Base-by-base conservation (phyloP, 2,113 vertebrate species). In the Lipophrys pholis region DNA sequence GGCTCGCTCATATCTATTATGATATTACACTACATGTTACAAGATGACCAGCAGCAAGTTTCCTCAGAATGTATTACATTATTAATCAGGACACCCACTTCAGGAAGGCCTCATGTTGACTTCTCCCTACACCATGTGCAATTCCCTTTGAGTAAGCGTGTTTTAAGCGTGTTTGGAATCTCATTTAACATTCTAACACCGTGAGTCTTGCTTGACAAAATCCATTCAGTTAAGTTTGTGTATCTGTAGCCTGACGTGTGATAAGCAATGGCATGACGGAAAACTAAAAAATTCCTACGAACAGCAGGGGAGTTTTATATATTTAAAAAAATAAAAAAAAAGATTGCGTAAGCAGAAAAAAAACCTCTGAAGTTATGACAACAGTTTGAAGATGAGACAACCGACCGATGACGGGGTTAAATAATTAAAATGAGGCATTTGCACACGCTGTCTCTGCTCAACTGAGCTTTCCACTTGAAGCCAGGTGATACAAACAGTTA, bases 371-470 rank as follows among this genome's bases (percentile, higher is more conserved):
- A 39, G n/a, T 77, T 45, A 55, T 2, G 1, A 6, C 11, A 75
- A 10, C 62, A 57, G 21, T 15, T 53, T 53, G 41, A 68, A 52
- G 53, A n/a, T 38, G 61, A n/a, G 15, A 55, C 41, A 66, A 46
- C 58, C 49, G 59, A 80, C 53, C 39, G 48, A 41, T 71, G 54
- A 70, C 14, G 30, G 51, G 55, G 72, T 54, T 55, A 50, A 78
- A 65, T 61, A 50, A 78, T 81, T 83, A 49, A 82, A 74, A 55
- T 36, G 11, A 67, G 12, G 8, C 9, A 8, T 74, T 74, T 73
- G 49, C n/a, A 73, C 39, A 36, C 5, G 5, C 56, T 55, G 61
- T 48, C 55, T 79, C n/a, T 1, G 66, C 73, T 76, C 42, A 64
- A 78, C 73, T 51, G 54, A 50, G 11, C 40, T 17, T 65, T 73